These are phyloP conservation scores for Aphelinus certus DNA, from an alignment of 1,140 invertebrate genomes.

Conservation along the genomic window DNA sequence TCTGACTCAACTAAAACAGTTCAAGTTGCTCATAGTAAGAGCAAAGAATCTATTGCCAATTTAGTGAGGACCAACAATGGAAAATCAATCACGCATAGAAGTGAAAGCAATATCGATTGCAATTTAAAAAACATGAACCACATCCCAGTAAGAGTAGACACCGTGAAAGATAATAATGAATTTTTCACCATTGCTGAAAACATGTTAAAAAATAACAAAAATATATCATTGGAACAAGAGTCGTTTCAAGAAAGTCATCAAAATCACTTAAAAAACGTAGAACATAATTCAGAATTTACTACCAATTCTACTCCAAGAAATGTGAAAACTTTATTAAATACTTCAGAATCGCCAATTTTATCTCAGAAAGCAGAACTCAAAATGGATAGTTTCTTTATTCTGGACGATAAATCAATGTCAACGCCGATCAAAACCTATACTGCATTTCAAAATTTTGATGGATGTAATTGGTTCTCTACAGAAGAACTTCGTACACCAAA, in stretches of 20 bases:
- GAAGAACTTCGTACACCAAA: conserved; percentile 13
- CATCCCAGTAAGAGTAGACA: neutral
- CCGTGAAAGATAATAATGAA: too few relatives aligned
- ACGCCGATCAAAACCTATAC: conserved; percentile 31
- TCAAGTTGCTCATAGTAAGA: too few relatives aligned
- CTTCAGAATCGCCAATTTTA: conserved; percentile 14
- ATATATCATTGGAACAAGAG: neutral
- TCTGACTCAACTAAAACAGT: too few relatives aligned
- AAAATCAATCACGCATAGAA: too few relatives aligned
- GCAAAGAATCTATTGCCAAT: too few relatives aligned
- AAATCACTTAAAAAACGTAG: neutral
- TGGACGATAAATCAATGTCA: conserved; percentile 22
- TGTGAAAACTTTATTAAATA: neutral
- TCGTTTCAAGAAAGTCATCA: neutral
- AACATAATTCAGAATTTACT: neutral
- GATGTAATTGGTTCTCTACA: conserved; percentile 28
- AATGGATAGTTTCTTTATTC: conserved; percentile 20
- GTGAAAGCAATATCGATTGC: neutral
- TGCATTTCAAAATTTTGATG: conserved; percentile 22
- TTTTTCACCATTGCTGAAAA: too few relatives aligned
- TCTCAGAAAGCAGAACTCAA: neutral
- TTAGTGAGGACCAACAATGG: too few relatives aligned
- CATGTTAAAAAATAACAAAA: neutral
- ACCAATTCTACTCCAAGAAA: neutral
- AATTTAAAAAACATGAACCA: neutral